Evolutionary conservation across 2,888 invertebrate species (phyloP), one percentile per base, ranked within the genome.

Genomic region (Odontocolon sp.): DNA sequence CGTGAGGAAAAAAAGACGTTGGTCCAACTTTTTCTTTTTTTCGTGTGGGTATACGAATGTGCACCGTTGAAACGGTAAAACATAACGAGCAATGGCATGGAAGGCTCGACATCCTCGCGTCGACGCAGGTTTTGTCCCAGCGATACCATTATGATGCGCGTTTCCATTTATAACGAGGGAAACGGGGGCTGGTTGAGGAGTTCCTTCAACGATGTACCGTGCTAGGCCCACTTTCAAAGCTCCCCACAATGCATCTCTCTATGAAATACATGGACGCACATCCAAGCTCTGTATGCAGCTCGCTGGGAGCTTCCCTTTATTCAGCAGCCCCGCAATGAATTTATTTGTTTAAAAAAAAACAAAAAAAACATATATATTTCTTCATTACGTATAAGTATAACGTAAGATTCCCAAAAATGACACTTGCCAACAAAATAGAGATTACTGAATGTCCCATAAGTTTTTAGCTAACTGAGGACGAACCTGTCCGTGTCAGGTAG

Each of bases 71-170:
- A 52, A 26, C 21, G n/a, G 16, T 23, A 75, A 36, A 64, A 40
- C 47, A 38, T 54, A 9, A 26, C 38, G 61, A 61, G 61, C 14
- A 38, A 9, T 23, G 52, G 64, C 21, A 63, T 61, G 69, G 57
- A 75, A 69, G 36, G 36, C 64, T 70, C 73, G 50, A 66, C 52
- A 47, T 47, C 63, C 61, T 63, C 63, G n/a, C n/a, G 56, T 63
- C 75, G 52, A 57, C 57, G 56, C 70, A 45, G 74, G 82, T 81
- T 81, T 85, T 83, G 84, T 84, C 82, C 81, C 71, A 57, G 79
- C 78, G 81, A 81, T 80, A 81, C 80, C 82, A 85, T 85, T 85
- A 84, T 81, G 77, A 76, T 70, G 70, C 66, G 28, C 78, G 79
- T 82, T 82, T 84, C 77, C 82, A 82, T 85, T 83, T 84, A 75